Evolutionary conservation across 2,888 invertebrate species (phyloP).

Genomic region (Hedychridium roseum): DNA sequence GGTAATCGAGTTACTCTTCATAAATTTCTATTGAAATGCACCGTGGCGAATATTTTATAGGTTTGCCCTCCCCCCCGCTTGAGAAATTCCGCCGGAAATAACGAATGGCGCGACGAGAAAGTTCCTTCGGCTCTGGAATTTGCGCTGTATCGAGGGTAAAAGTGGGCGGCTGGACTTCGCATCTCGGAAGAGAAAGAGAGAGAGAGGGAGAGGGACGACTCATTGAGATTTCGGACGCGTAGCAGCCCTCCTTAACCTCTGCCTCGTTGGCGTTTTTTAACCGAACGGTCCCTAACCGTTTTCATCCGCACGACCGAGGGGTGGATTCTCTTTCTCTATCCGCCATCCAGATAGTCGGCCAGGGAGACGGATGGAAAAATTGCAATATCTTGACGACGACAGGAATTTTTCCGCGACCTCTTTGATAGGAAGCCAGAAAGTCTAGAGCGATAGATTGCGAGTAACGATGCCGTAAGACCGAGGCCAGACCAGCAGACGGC

Average conservation of each 20-base stretch:
- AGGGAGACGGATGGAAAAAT: slow-evolving; percentile 4
- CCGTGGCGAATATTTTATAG: too few species aligned
- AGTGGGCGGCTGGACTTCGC: too few species aligned
- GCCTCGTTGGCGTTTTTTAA: slow-evolving; percentile 61
- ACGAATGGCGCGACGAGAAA: too few species aligned
- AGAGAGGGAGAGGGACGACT: slow-evolving; percentile 37
- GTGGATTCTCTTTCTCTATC: not conserved
- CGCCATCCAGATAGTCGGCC: slow-evolving; percentile 1
- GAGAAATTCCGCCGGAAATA: too few species aligned
- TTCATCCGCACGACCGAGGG: slow-evolving; percentile 7
- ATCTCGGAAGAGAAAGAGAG: too few species aligned
- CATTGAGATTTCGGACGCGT: slow-evolving; percentile 58
- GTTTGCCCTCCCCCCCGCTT: too few species aligned
- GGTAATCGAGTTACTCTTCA: too few species aligned
- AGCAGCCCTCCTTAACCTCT: slow-evolving; percentile 52
- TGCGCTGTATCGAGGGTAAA: too few species aligned
- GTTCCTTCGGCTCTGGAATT: too few species aligned
- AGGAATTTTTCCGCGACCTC: slow-evolving; percentile 1
- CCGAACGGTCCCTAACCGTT: slow-evolving; percentile 48
- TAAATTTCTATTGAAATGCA: too few species aligned
- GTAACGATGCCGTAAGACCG: slow-evolving; percentile 5
- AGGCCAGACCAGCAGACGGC: slow-evolving; percentile 4
- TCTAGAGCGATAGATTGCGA: slow-evolving; percentile 21
- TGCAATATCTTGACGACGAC: too few species aligned
- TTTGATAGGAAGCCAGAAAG: slow-evolving; percentile 10